Conservation (phyloP, 1,140 invertebrate species). For the Diploscapter pachys region DNA sequence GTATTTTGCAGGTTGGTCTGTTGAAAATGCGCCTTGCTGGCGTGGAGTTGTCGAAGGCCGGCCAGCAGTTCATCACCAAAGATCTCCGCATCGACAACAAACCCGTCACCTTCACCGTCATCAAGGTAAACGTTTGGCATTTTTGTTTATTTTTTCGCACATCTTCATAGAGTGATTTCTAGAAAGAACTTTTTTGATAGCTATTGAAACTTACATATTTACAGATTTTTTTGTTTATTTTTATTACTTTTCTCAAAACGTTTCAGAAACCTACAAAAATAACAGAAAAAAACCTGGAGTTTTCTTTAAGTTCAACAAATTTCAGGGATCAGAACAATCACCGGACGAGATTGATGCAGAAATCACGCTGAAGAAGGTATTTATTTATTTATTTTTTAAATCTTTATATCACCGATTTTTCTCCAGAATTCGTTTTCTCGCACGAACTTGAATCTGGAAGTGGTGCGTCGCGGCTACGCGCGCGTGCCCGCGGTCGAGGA, state of each 20-base stretch:
- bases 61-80: conserved; percentile 47
- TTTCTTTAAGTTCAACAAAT: background rate
- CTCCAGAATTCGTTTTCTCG: conserved; percentile 40
- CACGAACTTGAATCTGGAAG: conserved; percentile 52
- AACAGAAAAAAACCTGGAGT: too few species aligned
- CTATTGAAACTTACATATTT: too few species aligned
- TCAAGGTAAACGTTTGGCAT: conserved; percentile 42
- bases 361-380: conserved; percentile 39
- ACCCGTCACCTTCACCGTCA: conserved; percentile 47
- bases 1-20: conserved; percentile 30
- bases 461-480: conserved; percentile 53
- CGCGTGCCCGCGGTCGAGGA: conserved; percentile 49
- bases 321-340: conserved; percentile 15
- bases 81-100: conserved; percentile 48
- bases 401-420: conserved; percentile 21
- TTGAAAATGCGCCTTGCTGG: conserved; percentile 52
- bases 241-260: conserved; percentile 5
- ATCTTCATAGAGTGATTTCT: too few species aligned
- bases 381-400: conserved; percentile 29
- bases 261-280: too few species aligned
- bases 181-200: too few species aligned
- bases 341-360: conserved; percentile 33
- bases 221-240: background rate
- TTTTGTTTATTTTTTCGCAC: too few species aligned
- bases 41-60: conserved; percentile 50